Evolutionary conservation across 1,140 invertebrate species (phyloP), one percentile per base, ranked within the genome.

Genomic region (Drosophila asahinai): DNA sequence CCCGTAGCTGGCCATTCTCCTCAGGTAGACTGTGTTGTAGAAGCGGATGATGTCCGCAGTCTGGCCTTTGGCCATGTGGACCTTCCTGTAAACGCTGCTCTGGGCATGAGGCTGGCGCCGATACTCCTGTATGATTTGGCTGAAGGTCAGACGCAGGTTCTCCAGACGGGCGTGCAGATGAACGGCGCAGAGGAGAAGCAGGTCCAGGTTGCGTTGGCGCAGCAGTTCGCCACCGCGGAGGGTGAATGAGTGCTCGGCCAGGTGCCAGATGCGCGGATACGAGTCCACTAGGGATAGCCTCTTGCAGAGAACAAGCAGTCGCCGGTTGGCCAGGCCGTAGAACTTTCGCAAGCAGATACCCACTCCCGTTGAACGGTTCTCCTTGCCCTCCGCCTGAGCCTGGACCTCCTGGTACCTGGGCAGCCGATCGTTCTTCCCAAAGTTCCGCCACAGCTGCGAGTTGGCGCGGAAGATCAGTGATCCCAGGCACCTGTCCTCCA

Each of bases 401-500:
- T 84, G 47, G 4, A 96, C 95, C 58, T 96, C 95, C 81, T 95
- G 94, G 80, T 94, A 96, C 22, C 94, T 94, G 0, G 96, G 96
- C 22, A 97, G 27, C 91, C 93, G 15, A 92, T 12, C 11, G 17
- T 15, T 15, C 93, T 62, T 54, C 1, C 91, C 93, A 60, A 94
- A 93, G 17, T 97, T 95, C 5, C 14, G 95, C 99, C 99, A 99
- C 0, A 99, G 84, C 7, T 97, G 96, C 84, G 98, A 99, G 47
- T 96, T 95, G 8, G 94, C 95, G 77, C 95, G 95, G 98, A 99
- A 99, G 0, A 97, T 98, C 43, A 98, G 92, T 25, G 96, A 96
- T 82, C 99, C 98, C n/a, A 99, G 93, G 63, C 99, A 98, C 91
- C 96, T 95, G 92, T 99, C 98, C 93, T 99, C 99, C 70, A 99